Evolutionary conservation across 2,888 invertebrate species (phyloP).

Genomic region (Tenthredo distinguenda): DNA sequence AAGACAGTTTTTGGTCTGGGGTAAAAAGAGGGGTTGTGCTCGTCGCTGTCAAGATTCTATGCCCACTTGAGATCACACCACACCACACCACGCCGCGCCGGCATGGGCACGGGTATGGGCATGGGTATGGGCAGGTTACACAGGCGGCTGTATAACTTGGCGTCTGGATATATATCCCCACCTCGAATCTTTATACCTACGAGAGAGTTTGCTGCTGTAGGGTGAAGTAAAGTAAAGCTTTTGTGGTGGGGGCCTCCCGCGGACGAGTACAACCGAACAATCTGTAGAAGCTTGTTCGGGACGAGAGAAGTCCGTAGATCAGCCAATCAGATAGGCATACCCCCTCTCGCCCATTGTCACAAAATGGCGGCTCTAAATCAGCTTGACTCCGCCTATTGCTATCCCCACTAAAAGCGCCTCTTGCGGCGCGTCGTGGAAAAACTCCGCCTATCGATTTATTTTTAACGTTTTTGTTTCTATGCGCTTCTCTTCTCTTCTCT

Average conservation of each 20-base stretch:
- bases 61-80: slow-evolving; percentile 11
- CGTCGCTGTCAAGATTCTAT: slow-evolving; percentile 31
- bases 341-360: slow-evolving; percentile 77
- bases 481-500: slow-evolving; percentile 1
- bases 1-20: background rate
- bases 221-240: slow-evolving; percentile 27
- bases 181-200: slow-evolving; percentile 16
- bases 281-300: slow-evolving; percentile 77
- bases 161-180: slow-evolving; percentile 25
- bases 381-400: slow-evolving; percentile 76
- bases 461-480: slow-evolving; percentile 72
- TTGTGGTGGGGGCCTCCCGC: slow-evolving; percentile 57
- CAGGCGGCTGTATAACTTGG: slow-evolving; percentile 25
- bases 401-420: slow-evolving; percentile 66
- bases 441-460: slow-evolving; percentile 79
- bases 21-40: background rate
- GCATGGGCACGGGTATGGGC: background rate
- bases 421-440: slow-evolving; percentile 74
- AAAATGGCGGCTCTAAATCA: slow-evolving; percentile 78
- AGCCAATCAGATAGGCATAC: slow-evolving; percentile 78
- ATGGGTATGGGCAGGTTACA: background rate
- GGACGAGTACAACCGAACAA: slow-evolving; percentile 76
- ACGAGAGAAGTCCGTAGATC: slow-evolving; percentile 77
- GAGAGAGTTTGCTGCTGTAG: background rate
- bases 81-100: background rate